These are phyloP conservation scores for Ctenodactylus gundi DNA, from an alignment of 2,113 vertebrate species.

Conservation along the genomic window DNA sequence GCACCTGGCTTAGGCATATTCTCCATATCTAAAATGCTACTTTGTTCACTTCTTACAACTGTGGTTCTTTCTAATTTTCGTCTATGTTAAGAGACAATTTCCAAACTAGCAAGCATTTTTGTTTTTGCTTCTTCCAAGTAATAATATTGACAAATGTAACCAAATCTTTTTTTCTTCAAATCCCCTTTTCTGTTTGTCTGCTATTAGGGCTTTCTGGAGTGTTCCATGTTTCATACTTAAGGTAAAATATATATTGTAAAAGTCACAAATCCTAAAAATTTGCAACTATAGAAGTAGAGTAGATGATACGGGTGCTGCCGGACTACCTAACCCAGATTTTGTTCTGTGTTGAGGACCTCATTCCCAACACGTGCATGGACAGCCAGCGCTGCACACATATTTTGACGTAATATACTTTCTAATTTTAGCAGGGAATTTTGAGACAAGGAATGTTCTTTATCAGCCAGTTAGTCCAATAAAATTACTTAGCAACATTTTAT, in stretches of 20 bases:
- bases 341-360: background rate
- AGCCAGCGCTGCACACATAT: background rate
- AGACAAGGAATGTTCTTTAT: constrained; percentile 70
- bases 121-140: background rate
- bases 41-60: background rate
- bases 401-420: background rate
- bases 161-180: constrained; percentile 16
- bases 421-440: constrained; percentile 62
- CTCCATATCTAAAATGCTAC: background rate
- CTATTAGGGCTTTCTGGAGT: background rate
- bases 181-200: background rate
- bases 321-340: background rate
- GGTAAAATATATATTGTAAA: background rate
- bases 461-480: constrained; percentile 63
- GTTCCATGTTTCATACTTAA: constrained; percentile 34
- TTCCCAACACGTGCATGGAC: constrained; percentile 2
- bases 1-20: background rate
- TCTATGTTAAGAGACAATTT: background rate
- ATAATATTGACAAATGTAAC: too few relatives aligned
- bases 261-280: constrained; percentile 49
- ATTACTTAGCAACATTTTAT: constrained; percentile 72
- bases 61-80: background rate
- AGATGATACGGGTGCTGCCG: constrained; percentile 9
- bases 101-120: background rate
- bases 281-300: constrained; percentile 26